phyloP scores from a whole-genome alignment of 2,113 vertebrate species.

The Atractosteus spatula region DNA sequence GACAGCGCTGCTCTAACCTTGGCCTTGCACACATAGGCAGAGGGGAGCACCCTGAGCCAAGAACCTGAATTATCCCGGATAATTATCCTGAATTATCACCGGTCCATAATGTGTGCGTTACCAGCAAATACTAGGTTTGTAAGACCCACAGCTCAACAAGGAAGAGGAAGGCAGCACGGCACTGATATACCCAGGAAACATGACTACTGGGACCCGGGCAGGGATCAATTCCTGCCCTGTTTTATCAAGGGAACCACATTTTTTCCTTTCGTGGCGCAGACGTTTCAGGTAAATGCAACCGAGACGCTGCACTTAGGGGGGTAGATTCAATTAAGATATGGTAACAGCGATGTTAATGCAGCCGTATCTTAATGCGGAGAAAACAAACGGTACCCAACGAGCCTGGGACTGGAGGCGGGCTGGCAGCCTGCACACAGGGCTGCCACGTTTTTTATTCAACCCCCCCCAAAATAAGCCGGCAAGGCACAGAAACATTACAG shows the following conservation, averaged over 20 bases:
- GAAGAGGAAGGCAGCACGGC: conserved; percentile 55
- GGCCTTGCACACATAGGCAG: no score
- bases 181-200: conserved; percentile 62
- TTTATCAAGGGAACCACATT: conserved; percentile 70
- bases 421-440: no score
- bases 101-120: conserved; percentile 55
- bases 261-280: conserved; percentile 59
- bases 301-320: conserved; percentile 66
- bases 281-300: conserved; percentile 81
- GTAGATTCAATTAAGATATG: conserved; percentile 81
- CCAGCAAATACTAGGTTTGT: conserved; percentile 53
- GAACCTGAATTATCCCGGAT: no score
- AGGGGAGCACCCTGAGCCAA: no score
- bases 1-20: no score
- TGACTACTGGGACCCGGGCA: conserved; percentile 72
- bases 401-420: no score
- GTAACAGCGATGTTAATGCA: conserved; percentile 75
- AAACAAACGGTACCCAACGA: conserved; percentile 29
- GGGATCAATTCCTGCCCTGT: conserved; percentile 62
- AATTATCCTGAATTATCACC: conserved; percentile 19
- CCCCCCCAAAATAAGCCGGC: no score
- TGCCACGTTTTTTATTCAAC: no score
- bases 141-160: conserved; percentile 36
- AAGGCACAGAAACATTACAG: no score
- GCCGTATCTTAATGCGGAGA: conserved; percentile 73